Evolutionary conservation across 30 jellyfish, hydroid and myxozoan species (phyloP).

Genomic region (Pelagia noctiluca): DNA sequence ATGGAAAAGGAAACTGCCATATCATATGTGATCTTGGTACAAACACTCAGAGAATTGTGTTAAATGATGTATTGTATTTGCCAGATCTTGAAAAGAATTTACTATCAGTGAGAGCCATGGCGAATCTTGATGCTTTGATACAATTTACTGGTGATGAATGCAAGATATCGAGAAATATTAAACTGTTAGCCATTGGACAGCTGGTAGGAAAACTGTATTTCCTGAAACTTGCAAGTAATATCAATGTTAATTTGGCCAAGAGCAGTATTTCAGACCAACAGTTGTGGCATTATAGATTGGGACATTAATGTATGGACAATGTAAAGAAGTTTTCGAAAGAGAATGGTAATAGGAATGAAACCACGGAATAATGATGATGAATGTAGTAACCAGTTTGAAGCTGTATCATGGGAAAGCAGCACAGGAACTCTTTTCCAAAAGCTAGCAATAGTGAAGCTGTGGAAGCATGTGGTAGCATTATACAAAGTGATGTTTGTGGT

Average conservation of each 20-base stretch:
- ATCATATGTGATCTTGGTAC: slow-evolving; percentile 28
- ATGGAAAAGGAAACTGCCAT: no score
- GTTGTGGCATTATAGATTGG: no score
- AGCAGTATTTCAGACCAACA: no score
- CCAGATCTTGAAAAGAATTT: slow-evolving; percentile 49
- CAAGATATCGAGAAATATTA: slow-evolving; percentile 30
- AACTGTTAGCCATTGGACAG: slow-evolving; percentile 26
- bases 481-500: slow-evolving; percentile 64
- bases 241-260: background rate
- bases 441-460: slow-evolving; percentile 30
- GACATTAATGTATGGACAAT: no score
- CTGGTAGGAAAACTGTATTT: slow-evolving; percentile 37
- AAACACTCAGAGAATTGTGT: slow-evolving; percentile 37
- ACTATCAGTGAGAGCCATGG: slow-evolving; percentile 65
- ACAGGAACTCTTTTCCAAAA: slow-evolving; percentile 43
- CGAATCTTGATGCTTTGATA: slow-evolving; percentile 52
- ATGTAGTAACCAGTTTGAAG: no score
- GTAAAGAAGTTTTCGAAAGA: no score
- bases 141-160: slow-evolving; percentile 61
- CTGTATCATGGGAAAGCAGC: no score
- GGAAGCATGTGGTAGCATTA: slow-evolving; percentile 30
- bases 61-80: slow-evolving; percentile 58
- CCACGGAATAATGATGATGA: no score
- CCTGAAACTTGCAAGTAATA: slow-evolving; percentile 7
- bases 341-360: no score